Base-by-base conservation (phyloP, 2,113 vertebrate genomes). In the Tupaia chinensis region DNA sequence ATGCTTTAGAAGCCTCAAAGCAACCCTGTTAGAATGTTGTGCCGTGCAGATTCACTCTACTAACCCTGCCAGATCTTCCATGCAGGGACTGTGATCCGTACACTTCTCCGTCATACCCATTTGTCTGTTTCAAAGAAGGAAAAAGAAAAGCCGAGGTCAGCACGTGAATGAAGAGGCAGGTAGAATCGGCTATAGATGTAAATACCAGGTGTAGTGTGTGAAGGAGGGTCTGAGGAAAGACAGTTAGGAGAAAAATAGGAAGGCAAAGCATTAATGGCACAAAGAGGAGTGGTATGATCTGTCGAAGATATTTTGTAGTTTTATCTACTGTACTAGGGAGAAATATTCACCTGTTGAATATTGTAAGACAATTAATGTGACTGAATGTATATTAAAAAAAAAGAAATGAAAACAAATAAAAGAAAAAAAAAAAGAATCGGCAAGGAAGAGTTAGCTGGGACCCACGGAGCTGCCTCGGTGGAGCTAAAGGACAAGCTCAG, bases 61-160 rank as follows among this genome's bases (percentile, higher is more conserved):
- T 98, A 95, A 99, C 99, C 99, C 99, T 99, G 99, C 99, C 98
- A 98, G 99, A 98, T 92, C 99, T 97, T 88, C 99, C 98, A 92
- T 97, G 99, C 94, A 97, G 98, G 83, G 98, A 95, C 73, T 98
- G 98, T 2, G 98, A 97, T 98, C 98, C 98, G 1, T 86, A 97
- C 91, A 98, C 16, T 1, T 99, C 98, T 91, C 99, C 99, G 68
- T 99, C 98, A 88, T 95, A 98, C 97, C 99, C 98, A 95, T 99
- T 99, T 93, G 98, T 99, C 99, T 99, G 99, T 95, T 74, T 92
- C 87, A 94, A 81, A 76, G 92, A 78, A 97, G 98, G 97, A 65
- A 27, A 85, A 72, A 94, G 84, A 3, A 9, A 82, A 85, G 70
- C 1, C 23, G 54, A 9, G 9, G 20, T 85, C 32, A 91, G 89